These are phyloP conservation scores for Dolichopus griseipennis DNA, from an alignment of 2,888 invertebrate species.

Conservation along the genomic window DNA sequence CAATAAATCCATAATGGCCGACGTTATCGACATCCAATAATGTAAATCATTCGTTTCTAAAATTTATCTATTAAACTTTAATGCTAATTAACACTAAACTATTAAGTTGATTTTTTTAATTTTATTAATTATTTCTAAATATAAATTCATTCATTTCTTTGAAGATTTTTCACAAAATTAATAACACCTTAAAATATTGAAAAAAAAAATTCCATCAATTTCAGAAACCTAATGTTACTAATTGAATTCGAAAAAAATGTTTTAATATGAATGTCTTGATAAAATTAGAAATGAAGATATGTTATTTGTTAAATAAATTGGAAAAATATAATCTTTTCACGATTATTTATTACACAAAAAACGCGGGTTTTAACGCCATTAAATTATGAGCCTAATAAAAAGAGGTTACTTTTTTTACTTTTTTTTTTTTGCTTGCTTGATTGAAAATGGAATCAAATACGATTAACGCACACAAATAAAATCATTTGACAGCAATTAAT, in stretches of 20 bases:
- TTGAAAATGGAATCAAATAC: conserved; percentile 3
- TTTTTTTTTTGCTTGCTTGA: background rate
- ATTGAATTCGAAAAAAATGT: background rate
- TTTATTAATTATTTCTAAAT: background rate
- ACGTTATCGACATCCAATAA: background rate
- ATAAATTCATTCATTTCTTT: background rate
- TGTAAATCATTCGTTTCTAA: background rate
- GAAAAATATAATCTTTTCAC: background rate
- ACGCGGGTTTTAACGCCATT: background rate
- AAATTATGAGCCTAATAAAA: background rate
- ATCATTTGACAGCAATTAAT: background rate
- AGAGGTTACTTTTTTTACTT: background rate
- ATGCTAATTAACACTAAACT: background rate
- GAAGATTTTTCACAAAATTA: background rate
- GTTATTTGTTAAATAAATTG: background rate
- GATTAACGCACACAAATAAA: background rate
- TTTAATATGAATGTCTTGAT: background rate
- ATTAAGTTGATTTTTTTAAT: background rate
- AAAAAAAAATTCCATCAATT: background rate
- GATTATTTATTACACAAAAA: background rate
- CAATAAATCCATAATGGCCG: conserved; percentile 4
- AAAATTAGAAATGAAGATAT: background rate
- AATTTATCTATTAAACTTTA: background rate
- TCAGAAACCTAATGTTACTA: background rate
- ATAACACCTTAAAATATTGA: background rate